Evolutionary conservation across 2,888 invertebrate species (phyloP).

Genomic region (Lasioglossum oenotherae): DNA sequence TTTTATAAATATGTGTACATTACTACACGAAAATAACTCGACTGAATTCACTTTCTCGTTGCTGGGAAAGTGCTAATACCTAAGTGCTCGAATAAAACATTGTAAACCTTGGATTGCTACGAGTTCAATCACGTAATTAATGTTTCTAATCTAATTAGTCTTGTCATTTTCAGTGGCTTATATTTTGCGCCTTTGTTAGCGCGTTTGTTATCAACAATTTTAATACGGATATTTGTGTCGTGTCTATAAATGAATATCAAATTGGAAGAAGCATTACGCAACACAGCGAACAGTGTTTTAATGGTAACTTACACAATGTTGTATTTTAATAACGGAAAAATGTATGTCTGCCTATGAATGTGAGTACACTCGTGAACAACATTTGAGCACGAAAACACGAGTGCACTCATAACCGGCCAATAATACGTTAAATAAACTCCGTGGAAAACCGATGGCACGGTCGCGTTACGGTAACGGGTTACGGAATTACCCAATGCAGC

Average conservation of each 20-base stretch:
- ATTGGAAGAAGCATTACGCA: not conserved
- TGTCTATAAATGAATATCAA: not conserved
- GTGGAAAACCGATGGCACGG: conserved; percentile 18
- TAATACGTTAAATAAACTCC: conserved; percentile 12
- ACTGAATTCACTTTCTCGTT: not conserved
- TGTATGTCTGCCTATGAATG: not conserved
- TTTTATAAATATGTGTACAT: conserved; percentile 3
- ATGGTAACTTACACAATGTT: not conserved
- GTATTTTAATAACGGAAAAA: not conserved
- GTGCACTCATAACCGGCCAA: not conserved
- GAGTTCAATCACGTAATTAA: not conserved
- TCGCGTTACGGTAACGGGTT: conserved; percentile 11
- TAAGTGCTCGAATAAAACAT: not conserved
- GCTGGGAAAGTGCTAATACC: not conserved
- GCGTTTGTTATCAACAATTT: not conserved
- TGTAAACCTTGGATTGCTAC: not conserved
- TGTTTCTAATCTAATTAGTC: not conserved
- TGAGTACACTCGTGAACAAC: not conserved
- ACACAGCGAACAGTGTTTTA: not conserved
- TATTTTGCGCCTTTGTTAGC: not conserved
- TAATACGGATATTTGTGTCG: not conserved
- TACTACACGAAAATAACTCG: not conserved
- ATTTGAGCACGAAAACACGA: not conserved
- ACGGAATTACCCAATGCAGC: not conserved
- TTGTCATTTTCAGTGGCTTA: not conserved